Evolutionary conservation across 2,113 vertebrate genomes (phyloP).

Genomic region (Ochotona princeps): DNA sequence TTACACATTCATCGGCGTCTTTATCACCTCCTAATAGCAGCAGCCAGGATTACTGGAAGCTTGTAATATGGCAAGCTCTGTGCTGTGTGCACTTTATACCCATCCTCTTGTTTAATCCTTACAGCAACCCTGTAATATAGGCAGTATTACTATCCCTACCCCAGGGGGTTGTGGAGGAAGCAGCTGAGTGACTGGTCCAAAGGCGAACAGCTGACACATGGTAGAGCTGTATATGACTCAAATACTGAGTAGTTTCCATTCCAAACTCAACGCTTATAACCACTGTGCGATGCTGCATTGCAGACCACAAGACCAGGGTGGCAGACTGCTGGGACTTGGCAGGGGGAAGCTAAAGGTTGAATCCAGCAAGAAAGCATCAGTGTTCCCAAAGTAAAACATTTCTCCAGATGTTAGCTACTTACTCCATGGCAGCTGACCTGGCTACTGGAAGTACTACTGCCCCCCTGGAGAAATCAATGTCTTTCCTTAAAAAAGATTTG

Average conservation of each 20-base stretch:
- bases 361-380: not conserved
- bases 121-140: not conserved
- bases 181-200: not conserved
- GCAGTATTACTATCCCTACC: not conserved
- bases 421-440: not conserved
- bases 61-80: constrained; percentile 50
- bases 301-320: not conserved
- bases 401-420: constrained; percentile 49
- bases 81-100: not conserved
- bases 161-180: not conserved
- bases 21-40: constrained; percentile 35
- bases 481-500: not conserved
- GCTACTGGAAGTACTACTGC: not conserved
- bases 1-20: constrained; percentile 23
- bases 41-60: constrained; percentile 57
- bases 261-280: not conserved
- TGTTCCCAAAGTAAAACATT: not conserved
- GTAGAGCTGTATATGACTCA: not conserved
- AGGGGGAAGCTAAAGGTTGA: not conserved
- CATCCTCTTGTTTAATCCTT: constrained; percentile 43
- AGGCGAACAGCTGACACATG: not conserved
- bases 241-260: not conserved
- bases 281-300: not conserved
- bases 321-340: not conserved
- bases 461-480: constrained; percentile 38